Base-by-base conservation (phyloP, 2,888 invertebrate genomes). In the Clitarchus hookeri region DNA sequence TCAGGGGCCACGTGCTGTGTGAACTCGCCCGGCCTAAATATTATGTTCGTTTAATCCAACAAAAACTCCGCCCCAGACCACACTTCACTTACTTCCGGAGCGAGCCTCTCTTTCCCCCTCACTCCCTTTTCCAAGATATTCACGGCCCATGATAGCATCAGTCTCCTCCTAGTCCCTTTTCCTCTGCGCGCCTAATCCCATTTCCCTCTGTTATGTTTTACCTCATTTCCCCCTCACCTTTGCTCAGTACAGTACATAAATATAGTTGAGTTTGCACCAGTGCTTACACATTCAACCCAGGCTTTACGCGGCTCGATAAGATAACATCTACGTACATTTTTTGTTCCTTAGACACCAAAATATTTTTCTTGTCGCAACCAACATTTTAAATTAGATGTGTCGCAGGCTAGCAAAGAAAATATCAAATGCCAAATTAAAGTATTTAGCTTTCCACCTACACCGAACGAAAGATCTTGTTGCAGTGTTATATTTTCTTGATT, bases 11-110 rank as follows among this genome's bases (percentile, higher is more conserved):
- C n/a, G n/a, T n/a, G n/a, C n/a, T n/a, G n/a, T n/a, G 65, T 65
- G 65, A 65, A 65, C 65, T n/a, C 65, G 65, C 65, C 65, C n/a
- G 65, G 65, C 65, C 65, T 65, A 65, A 65, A 65, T 65, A 65
- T 65, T 65, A 65, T 65, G 65, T 65, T 65, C 65, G 65, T 23
- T 0, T 65, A 65, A 65, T 65, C 65, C 65, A 2, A 65, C 19
- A 65, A 65, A 65, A 65, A n/a, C n/a, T n/a, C 65, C n/a, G 65
- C 65, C 65, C 65, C n/a, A n/a, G 2, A 16, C 11, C 0, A 0
- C 65, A 6, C 65, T 23, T 65, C 16, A 65, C 65, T 65, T 65
- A 6, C n/a, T 23, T 11, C 11, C 0, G 65, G 11, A 8, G 23
- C 65, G 2, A 3, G 12, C 23, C 65, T 65, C 65, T 65, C 48